A percentile compares a stretch with the other conserved stretches of the same genome.
phyloP scores from a whole-genome alignment of 2,113 vertebrate genomes.

The Hemibagrus wyckioides region DNA sequence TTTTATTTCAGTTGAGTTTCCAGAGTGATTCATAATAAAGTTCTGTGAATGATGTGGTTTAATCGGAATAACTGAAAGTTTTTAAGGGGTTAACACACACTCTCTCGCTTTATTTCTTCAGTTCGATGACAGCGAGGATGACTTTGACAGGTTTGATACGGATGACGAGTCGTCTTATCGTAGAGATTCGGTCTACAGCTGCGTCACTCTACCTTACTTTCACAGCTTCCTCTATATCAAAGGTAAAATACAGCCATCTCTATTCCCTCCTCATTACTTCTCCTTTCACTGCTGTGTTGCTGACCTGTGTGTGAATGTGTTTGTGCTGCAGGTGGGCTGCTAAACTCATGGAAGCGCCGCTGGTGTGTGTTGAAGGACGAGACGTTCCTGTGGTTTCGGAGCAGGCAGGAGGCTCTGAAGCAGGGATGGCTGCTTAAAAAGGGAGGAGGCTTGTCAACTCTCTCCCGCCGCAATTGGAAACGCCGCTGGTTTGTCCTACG shows the following conservation, averaged over 20 bases:
- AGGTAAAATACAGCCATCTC: slow-evolving; percentile 72
- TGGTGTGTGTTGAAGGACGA: slow-evolving; percentile 99
- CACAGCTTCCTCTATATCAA: slow-evolving; percentile 97
- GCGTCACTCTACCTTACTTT: slow-evolving; percentile 94
- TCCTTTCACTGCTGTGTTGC: background rate
- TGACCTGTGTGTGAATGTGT: background rate
- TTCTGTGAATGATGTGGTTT: background rate
- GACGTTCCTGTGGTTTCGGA: slow-evolving; percentile 97
- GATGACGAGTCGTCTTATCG: slow-evolving; percentile 91
- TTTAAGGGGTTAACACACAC: background rate
- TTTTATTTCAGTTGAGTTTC: background rate
- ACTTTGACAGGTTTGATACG: slow-evolving; percentile 92
- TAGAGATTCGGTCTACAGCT: slow-evolving; percentile 95
- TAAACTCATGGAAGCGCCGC: slow-evolving; percentile 94
- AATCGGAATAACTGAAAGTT: background rate
- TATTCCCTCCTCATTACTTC: background rate
- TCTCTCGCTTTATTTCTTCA: slow-evolving; percentile 53
- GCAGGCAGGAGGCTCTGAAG: slow-evolving; percentile 97
- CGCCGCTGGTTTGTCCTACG: slow-evolving; percentile 96
- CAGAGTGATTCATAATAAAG: background rate
- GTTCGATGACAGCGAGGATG: slow-evolving; percentile 98
- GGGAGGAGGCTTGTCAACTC: slow-evolving; percentile 90
- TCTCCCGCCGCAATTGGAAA: slow-evolving; percentile 97
- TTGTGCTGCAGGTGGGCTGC: slow-evolving; percentile 81
- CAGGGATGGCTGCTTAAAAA: slow-evolving; percentile 98